Percentiles rank a stretch among this genome's conserved stretches.
Conservation (phyloP, 1,140 invertebrate genomes). For the Hypothenemus hampei region DNA sequence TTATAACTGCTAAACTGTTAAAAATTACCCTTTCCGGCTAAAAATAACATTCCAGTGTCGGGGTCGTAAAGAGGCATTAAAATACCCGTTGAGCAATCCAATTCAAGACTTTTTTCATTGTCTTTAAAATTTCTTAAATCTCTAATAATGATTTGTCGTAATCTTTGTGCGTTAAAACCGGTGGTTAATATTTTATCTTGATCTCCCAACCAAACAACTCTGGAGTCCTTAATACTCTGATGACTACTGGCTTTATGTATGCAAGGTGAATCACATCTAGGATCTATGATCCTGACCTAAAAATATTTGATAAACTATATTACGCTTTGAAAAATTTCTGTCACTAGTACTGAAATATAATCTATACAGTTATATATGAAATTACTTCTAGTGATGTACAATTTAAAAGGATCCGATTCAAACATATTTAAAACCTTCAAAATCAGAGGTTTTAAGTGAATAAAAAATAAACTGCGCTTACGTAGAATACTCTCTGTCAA, state of each 20-base stretch:
- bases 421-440: no score
- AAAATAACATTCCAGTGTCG: constrained; percentile 90
- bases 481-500: no score
- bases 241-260: constrained; percentile 68
- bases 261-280: constrained; percentile 57
- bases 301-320: constrained; percentile 1
- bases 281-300: constrained; percentile 70
- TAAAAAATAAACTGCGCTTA: no score
- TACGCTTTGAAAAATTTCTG: no score
- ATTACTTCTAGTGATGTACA: no score
- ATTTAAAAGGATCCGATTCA: no score
- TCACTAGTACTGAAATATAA: no score
- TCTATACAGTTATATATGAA: no score
- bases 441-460: no score
- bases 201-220: constrained; percentile 83
- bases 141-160: constrained; percentile 80
- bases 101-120: constrained; percentile 70
- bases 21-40: constrained; percentile 73
- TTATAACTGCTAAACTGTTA: no score
- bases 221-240: constrained; percentile 84
- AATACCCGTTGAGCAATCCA: constrained; percentile 88
- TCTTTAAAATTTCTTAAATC: constrained; percentile 77
- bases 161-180: constrained; percentile 67
- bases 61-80: constrained; percentile 85
- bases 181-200: constrained; percentile 78